Conservation (phyloP, 2,888 invertebrate species). For the Folsomia manolachei region DNA sequence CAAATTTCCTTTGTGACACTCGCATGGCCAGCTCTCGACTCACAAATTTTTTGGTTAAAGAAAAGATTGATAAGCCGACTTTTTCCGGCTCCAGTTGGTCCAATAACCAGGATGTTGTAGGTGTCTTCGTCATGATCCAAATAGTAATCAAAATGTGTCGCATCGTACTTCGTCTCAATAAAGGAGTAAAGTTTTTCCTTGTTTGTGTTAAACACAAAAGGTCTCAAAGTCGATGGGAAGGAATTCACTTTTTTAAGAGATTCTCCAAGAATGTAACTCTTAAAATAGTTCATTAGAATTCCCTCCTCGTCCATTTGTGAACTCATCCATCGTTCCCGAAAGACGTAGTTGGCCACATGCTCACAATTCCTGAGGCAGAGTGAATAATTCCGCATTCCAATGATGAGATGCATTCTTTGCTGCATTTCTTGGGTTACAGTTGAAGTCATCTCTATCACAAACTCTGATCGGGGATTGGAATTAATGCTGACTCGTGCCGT, state of each 20-base stretch:
- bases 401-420: not conserved
- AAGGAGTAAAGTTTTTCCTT: conserved; percentile 24
- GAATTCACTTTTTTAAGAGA: conserved; percentile 8
- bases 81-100: conserved; percentile 24
- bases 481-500: conserved; percentile 14
- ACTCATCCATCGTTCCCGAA: conserved; percentile 17
- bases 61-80: conserved; percentile 19
- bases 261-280: not conserved
- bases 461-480: not conserved
- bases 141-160: conserved; percentile 13
- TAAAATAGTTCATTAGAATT: not conserved
- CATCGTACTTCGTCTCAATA: conserved; percentile 4
- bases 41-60: conserved; percentile 19
- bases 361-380: conserved; percentile 23
- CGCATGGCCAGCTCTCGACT: conserved; percentile 5
- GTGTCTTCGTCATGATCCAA: conserved; percentile 15
- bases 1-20: conserved; percentile 19
- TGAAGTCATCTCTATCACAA: not conserved
- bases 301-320: conserved; percentile 1
- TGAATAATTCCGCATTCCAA: conserved; percentile 22
- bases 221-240: conserved; percentile 17
- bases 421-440: not conserved
- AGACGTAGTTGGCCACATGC: conserved; percentile 26
- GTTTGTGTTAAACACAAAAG: conserved; percentile 17
- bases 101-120: conserved; percentile 20